Conservation (phyloP, 2,797 vertebrate genomes). For the Lacerta agilis region DNA sequence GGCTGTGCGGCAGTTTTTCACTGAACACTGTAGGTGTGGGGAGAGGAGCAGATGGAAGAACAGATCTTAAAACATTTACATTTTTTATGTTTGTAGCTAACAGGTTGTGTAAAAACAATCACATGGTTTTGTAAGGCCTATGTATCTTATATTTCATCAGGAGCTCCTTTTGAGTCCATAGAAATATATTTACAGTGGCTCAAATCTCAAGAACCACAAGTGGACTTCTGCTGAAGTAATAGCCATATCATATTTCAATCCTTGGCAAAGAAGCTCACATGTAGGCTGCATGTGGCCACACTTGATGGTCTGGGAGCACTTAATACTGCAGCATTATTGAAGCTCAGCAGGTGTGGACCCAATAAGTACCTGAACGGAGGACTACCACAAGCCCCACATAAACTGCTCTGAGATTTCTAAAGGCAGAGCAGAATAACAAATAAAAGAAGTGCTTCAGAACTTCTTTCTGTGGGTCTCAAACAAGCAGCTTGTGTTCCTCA, state of each 20-base stretch:
- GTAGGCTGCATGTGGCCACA: not conserved
- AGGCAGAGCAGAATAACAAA: not conserved
- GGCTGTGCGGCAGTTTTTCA: slow-evolving; percentile 95
- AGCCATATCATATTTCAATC: not conserved
- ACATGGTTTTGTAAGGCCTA: not conserved
- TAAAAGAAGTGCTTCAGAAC: not conserved
- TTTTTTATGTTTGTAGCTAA: not conserved
- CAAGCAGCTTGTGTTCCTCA: slow-evolving; percentile 7
- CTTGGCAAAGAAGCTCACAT: not conserved
- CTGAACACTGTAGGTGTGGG: slow-evolving; percentile 86
- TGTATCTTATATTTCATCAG: not conserved
- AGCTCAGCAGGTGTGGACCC: not conserved
- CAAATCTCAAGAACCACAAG: not conserved
- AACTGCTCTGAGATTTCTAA: not conserved
- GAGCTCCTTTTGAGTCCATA: not conserved
- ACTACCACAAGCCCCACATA: not conserved
- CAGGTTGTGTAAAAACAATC: not conserved
- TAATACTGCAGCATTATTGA: not conserved
- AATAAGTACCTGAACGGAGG: not conserved
- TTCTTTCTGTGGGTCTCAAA: not conserved
- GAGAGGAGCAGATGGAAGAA: not conserved
- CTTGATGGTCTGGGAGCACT: not conserved
- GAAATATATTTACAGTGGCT: not conserved
- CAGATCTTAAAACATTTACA: not conserved
- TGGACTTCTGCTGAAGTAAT: not conserved